phyloP scores from a whole-genome alignment of 2,797 vertebrate species.

The Oreochromis mossambicus region DNA sequence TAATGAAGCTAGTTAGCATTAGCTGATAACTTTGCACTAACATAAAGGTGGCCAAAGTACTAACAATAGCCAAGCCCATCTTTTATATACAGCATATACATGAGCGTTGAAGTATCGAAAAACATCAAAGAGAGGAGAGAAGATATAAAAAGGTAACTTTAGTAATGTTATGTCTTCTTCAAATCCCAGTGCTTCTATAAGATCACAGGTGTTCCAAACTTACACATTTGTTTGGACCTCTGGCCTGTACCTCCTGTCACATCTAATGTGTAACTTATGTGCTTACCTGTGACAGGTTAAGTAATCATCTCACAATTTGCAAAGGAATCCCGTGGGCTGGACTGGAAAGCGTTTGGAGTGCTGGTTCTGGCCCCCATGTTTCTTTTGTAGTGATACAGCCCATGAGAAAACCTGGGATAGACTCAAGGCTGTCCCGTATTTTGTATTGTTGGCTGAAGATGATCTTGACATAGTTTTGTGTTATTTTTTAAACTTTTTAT shows the following conservation, averaged over 20 bases:
- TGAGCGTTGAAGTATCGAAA: rapidly evolving
- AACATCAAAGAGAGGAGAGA: background rate
- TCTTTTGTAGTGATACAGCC: background rate
- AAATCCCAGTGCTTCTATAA: background rate
- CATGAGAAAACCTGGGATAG: background rate
- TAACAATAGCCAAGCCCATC: background rate
- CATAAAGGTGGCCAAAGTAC: background rate
- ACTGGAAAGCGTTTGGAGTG: background rate
- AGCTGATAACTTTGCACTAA: background rate
- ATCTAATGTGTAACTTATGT: background rate
- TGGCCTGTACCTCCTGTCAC: background rate
- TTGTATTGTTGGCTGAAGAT: background rate
- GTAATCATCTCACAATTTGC: background rate
- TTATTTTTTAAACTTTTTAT: background rate
- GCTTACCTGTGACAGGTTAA: background rate
- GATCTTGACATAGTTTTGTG: background rate
- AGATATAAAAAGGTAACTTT: background rate
- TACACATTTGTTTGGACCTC: background rate
- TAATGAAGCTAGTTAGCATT: background rate
- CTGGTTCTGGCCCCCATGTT: background rate
- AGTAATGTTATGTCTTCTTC: background rate
- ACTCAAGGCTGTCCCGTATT: background rate
- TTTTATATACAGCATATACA: background rate
- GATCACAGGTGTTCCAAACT: background rate
- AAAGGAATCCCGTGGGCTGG: background rate